These are phyloP conservation scores for Paralvinella palmiformis DNA, from an alignment of 1,140 invertebrate genomes.

Conservation along the genomic window DNA sequence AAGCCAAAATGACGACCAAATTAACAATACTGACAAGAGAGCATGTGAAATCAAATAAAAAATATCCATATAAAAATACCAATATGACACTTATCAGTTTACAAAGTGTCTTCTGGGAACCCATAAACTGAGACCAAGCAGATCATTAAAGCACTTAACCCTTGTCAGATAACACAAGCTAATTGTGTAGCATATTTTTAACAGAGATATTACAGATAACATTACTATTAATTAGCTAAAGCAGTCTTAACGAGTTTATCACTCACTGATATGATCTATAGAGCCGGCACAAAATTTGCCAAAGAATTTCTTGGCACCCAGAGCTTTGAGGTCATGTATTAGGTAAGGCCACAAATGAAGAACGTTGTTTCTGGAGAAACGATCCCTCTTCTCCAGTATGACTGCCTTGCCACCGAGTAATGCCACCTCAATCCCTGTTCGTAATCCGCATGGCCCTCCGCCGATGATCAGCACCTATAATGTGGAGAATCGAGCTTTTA, in stretches of 20 bases:
- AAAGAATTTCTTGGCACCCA: constrained; percentile 98
- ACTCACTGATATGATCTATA: constrained; percentile 92
- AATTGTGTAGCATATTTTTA: no score
- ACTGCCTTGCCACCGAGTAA: constrained; percentile 78
- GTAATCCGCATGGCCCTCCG: constrained; percentile 87
- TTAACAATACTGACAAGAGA: no score
- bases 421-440: constrained; percentile 93
- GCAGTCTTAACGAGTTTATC: no score
- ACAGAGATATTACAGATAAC: no score
- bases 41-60: no score
- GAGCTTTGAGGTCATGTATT: constrained; percentile 85
- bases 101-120: no score
- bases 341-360: constrained; percentile 98
- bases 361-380: constrained; percentile 80
- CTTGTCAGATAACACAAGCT: no score
- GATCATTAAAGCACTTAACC: no score
- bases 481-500: constrained; percentile 3
- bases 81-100: no score
- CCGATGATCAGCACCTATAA: constrained; percentile 74
- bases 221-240: no score
- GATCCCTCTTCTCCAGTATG: constrained; percentile 49
- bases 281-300: constrained; percentile 98
- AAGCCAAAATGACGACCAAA: neutral
- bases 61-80: no score
- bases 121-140: no score